phyloP scores from a whole-genome alignment of 2,113 vertebrate genomes.

The Danio rerio region DNA sequence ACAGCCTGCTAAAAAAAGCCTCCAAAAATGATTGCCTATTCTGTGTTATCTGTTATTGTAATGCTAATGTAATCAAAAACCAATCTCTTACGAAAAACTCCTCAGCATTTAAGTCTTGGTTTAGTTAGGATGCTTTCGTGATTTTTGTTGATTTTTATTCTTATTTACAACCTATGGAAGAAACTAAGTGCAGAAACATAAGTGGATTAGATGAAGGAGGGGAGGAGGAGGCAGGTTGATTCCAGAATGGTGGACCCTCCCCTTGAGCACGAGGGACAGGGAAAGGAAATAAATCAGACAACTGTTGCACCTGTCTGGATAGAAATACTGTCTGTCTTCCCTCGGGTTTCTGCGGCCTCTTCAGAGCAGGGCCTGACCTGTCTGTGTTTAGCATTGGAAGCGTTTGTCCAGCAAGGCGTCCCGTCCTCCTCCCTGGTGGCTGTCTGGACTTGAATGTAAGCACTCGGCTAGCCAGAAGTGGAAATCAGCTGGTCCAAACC shows the following conservation, averaged over 20 bases:
- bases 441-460: constrained; percentile 37
- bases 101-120: not conserved
- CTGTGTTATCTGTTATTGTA: not conserved
- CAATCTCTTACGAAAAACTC: not conserved
- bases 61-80: not conserved
- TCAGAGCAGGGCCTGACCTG: constrained; percentile 43
- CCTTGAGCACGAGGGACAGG: constrained; percentile 25
- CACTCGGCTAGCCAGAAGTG: constrained; percentile 28
- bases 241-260: constrained; percentile 43
- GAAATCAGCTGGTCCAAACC: constrained; percentile 41
- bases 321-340: constrained; percentile 22
- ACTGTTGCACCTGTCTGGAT: constrained; percentile 28
- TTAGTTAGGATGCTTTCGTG: constrained; percentile 1
- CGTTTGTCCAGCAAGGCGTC: constrained; percentile 16
- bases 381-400: constrained; percentile 40
- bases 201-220: constrained; percentile 50
- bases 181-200: constrained; percentile 37
- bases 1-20: constrained; percentile 47
- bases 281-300: constrained; percentile 44
- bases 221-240: constrained; percentile 55
- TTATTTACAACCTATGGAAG: constrained; percentile 30
- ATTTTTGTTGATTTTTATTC: constrained; percentile 18
- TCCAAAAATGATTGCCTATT: constrained; percentile 40
- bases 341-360: constrained; percentile 37
- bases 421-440: constrained; percentile 14